A percentile compares a stretch with the other conserved stretches of the same genome.
Conservation (phyloP, 2,113 vertebrate genomes). For the Thunnus maccoyii region DNA sequence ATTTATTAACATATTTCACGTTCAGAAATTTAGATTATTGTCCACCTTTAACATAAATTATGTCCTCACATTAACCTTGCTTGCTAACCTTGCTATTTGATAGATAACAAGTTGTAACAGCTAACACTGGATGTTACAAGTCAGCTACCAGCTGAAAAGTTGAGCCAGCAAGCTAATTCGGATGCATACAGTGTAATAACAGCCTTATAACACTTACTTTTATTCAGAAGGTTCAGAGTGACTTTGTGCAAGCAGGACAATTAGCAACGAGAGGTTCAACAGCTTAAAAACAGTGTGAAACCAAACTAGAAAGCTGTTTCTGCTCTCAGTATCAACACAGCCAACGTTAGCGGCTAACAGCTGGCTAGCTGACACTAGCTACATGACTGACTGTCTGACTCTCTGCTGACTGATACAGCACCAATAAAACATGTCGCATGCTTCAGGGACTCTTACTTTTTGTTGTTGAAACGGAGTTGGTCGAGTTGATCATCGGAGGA, state of each 20-base stretch:
- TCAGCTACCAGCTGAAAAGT: neutral
- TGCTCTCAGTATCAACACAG: neutral
- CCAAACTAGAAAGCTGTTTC: neutral
- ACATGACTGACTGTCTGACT: fast-evolving
- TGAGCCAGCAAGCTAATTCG: slow-evolving; percentile 1
- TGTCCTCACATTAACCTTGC: neutral
- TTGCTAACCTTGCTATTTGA: neutral
- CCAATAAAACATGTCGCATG: neutral
- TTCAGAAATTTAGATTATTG: fast-evolving
- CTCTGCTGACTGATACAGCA: neutral
- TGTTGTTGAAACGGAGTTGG: slow-evolving; percentile 68
- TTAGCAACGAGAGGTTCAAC: neutral
- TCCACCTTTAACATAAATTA: neutral
- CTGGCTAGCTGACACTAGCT: slow-evolving; percentile 22
- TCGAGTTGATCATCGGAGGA: slow-evolving; percentile 64
- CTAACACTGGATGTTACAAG: neutral
- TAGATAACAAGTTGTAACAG: neutral
- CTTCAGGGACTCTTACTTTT: slow-evolving; percentile 56
- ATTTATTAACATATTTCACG: neutral
- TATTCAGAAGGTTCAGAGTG: fast-evolving
- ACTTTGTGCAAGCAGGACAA: too few relatives aligned
- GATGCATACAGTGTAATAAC: neutral
- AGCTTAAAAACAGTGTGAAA: neutral
- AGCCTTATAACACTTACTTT: neutral
- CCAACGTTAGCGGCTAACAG: slow-evolving; percentile 42